Conservation (phyloP, 2,797 vertebrate genomes). For the Cygnus olor region DNA sequence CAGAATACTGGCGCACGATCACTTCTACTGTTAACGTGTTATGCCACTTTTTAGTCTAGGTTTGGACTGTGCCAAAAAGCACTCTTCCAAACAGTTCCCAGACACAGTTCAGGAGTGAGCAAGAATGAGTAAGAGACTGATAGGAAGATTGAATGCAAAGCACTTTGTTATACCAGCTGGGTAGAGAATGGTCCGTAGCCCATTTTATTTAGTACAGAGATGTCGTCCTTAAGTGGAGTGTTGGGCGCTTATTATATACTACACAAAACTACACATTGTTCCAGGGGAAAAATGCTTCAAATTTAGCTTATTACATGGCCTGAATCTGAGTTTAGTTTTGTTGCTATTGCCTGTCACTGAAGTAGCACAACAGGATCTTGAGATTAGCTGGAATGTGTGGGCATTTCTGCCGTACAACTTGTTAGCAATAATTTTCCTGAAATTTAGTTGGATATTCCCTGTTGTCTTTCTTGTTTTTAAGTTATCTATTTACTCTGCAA, state of each 20-base stretch:
- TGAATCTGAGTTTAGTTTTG: background rate
- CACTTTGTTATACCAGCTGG: background rate
- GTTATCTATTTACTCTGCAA: background rate
- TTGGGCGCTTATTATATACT: background rate
- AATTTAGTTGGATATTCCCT: background rate
- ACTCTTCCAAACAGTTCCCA: slow-evolving; percentile 8
- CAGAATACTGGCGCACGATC: background rate
- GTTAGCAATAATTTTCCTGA: background rate
- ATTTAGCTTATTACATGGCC: background rate
- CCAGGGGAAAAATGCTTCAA: background rate
- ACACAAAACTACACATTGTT: background rate
- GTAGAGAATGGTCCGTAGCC: background rate
- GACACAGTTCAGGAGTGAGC: background rate
- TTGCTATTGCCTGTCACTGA: background rate
- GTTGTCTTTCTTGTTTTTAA: background rate
- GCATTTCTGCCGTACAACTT: background rate
- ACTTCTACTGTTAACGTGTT: background rate
- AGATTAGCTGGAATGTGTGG: background rate
- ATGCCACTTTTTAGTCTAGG: background rate
- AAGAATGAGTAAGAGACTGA: background rate
- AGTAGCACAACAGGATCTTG: background rate
- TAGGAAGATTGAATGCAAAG: background rate
- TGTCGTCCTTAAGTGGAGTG: background rate
- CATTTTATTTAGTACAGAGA: background rate
- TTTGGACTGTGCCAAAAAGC: background rate